phyloP scores from a whole-genome alignment of 37 sponge, comb jelly and placozoan genomes.

The Dysidea cf. avara region DNA sequence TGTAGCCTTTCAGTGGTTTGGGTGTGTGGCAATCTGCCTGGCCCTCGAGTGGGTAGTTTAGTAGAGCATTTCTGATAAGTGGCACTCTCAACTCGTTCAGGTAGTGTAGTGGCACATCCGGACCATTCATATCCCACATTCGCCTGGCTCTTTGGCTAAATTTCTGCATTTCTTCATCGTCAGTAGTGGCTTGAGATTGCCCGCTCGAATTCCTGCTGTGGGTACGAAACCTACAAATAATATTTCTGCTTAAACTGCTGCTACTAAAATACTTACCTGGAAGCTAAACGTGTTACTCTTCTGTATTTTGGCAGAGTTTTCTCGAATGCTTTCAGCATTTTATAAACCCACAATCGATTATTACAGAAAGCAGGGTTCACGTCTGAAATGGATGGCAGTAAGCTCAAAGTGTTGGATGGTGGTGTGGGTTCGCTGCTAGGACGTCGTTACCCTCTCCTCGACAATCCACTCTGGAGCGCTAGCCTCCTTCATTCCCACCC shows the following conservation, averaged over 20 bases:
- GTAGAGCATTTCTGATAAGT: slow-evolving; percentile 36
- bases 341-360: too few relatives aligned
- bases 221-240: too few relatives aligned
- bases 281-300: too few relatives aligned
- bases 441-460: slow-evolving; percentile 7
- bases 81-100: slow-evolving; percentile 69
- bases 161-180: slow-evolving; percentile 5
- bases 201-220: too few relatives aligned
- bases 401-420: too few relatives aligned
- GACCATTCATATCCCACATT: slow-evolving; percentile 18
- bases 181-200: background rate
- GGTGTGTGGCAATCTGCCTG: background rate
- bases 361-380: too few relatives aligned
- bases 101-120: slow-evolving; percentile 25
- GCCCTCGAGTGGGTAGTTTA: slow-evolving; percentile 22
- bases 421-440: too few relatives aligned
- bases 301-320: too few relatives aligned
- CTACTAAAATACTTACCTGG: too few relatives aligned
- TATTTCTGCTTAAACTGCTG: too few relatives aligned
- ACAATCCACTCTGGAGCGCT: slow-evolving; percentile 87
- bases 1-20: slow-evolving; percentile 35
- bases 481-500: slow-evolving; percentile 61
- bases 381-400: too few relatives aligned
- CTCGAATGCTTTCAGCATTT: too few relatives aligned
- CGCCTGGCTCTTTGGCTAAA: background rate